These are phyloP conservation scores for Triops longicaudatus DNA, from an alignment of 1,140 invertebrate species.

Conservation along the genomic window DNA sequence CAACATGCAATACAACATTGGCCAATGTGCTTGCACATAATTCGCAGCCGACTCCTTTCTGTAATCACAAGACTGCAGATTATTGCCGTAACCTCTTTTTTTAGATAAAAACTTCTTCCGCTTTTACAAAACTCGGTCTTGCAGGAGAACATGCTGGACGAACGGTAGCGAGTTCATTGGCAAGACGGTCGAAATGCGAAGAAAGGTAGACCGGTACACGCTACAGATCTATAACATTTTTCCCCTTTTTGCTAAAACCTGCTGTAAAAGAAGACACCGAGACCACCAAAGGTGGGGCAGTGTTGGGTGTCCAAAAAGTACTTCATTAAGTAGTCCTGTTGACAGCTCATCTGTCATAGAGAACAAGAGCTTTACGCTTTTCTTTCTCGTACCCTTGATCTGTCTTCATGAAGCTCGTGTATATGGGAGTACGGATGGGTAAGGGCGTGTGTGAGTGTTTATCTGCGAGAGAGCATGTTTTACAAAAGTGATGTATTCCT, in stretches of 20 bases:
- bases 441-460: not conserved
- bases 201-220: too few relatives aligned
- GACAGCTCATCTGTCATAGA: conserved; percentile 1
- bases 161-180: too few relatives aligned
- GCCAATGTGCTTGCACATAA: conserved; percentile 1
- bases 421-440: not conserved
- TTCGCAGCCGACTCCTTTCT: not conserved
- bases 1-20: not conserved
- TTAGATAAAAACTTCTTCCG: too few relatives aligned
- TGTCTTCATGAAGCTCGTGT: not conserved
- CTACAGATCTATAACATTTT: too few relatives aligned
- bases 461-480: not conserved
- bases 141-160: too few relatives aligned
- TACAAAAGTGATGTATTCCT: not conserved
- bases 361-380: conserved; percentile 2
- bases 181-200: too few relatives aligned
- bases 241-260: too few relatives aligned
- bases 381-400: not conserved
- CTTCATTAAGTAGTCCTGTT: conserved; percentile 12
- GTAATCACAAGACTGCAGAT: too few relatives aligned
- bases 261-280: not conserved
- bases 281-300: not conserved
- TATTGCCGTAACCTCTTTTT: too few relatives aligned
- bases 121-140: too few relatives aligned
- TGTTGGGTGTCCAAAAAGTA: not conserved